Percentiles rank a stretch among this genome's conserved stretches.
These are phyloP conservation scores for Chrysogorgia sp. DNA, from an alignment of 92 coral and sea anemone genomes.

Conservation along the genomic window DNA sequence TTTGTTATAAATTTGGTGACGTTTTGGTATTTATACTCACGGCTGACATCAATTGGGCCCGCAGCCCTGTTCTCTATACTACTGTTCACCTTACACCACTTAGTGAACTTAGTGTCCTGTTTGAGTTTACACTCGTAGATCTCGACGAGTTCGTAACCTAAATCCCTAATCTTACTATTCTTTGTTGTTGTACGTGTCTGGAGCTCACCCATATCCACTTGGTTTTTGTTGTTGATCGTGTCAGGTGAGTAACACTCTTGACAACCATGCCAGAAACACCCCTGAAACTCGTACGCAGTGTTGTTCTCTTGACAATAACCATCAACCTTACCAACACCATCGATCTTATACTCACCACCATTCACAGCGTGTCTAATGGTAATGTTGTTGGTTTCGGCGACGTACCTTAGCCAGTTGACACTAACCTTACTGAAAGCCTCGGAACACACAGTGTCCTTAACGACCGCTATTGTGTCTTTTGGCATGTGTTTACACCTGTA, in stretches of 20 bases:
- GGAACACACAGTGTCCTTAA: conserved; percentile 30
- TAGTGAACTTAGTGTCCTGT: too few species aligned
- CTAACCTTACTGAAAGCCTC: neutral
- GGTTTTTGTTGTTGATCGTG: conserved; percentile 16
- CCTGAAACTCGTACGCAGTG: conserved; percentile 22
- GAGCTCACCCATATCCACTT: conserved; percentile 23
- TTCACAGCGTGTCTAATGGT: conserved; percentile 1
- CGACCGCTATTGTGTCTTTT: conserved; percentile 29
- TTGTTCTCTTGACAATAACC: conserved; percentile 4
- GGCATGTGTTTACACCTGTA: conserved; percentile 42
- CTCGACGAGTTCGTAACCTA: neutral
- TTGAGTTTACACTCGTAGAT: conserved; percentile 20
- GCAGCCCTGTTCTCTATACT: too few species aligned
- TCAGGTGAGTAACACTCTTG: neutral
- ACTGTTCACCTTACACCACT: too few species aligned
- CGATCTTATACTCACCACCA: conserved; percentile 10
- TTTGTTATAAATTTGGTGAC: too few species aligned
- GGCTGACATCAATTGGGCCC: too few species aligned
- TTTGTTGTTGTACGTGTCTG: neutral
- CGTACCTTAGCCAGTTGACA: conserved; percentile 1
- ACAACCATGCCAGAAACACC: conserved; percentile 5
- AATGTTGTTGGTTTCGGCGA: neutral
- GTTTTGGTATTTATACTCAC: too few species aligned
- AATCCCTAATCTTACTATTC: neutral
- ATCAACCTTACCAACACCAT: conserved; percentile 17